phyloP scores from a whole-genome alignment of 1,140 invertebrate genomes.

The Hydropsyche tenuis region DNA sequence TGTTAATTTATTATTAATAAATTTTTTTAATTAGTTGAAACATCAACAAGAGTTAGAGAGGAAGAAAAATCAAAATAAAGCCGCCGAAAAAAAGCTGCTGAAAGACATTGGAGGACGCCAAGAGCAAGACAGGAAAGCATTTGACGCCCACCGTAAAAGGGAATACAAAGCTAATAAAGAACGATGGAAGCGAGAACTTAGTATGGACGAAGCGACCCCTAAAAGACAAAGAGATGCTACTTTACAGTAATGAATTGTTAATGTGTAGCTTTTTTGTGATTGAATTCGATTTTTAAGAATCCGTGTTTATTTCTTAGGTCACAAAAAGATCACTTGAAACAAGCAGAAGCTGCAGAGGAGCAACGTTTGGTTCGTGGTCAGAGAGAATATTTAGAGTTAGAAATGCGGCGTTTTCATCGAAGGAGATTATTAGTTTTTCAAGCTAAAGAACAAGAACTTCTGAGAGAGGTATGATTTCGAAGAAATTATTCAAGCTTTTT shows the following conservation, averaged over 20 bases:
- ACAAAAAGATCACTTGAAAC: conserved; percentile 92
- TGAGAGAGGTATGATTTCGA: conserved; percentile 76
- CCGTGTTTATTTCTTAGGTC: conserved; percentile 59
- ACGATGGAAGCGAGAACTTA: conserved; percentile 91
- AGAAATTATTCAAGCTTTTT: neutral
- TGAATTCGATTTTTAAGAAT: neutral
- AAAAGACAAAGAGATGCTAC: conserved; percentile 91
- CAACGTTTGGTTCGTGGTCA: conserved; percentile 85
- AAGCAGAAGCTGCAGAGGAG: conserved; percentile 90
- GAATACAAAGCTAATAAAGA: conserved; percentile 99
- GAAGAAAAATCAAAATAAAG: conserved; percentile 86
- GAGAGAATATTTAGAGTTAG: conserved; percentile 89
- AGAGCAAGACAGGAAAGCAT: conserved; percentile 84
- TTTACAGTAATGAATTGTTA: conserved; percentile 67
- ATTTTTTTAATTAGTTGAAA: conserved; percentile 64
- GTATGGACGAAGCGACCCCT: conserved; percentile 88
- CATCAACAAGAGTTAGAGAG: conserved; percentile 91
- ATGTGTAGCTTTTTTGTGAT: neutral
- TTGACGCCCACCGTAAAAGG: conserved; percentile 91
- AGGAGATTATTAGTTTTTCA: conserved; percentile 88
- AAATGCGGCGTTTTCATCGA: conserved; percentile 91
- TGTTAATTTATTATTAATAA: conserved; percentile 4
- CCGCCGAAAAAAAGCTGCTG: conserved; percentile 89
- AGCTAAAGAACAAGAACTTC: conserved; percentile 87
- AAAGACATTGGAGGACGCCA: conserved; percentile 92